These are phyloP conservation scores for Heterocephalus glaber DNA, from an alignment of 2,113 vertebrate genomes.

Conservation along the genomic window DNA sequence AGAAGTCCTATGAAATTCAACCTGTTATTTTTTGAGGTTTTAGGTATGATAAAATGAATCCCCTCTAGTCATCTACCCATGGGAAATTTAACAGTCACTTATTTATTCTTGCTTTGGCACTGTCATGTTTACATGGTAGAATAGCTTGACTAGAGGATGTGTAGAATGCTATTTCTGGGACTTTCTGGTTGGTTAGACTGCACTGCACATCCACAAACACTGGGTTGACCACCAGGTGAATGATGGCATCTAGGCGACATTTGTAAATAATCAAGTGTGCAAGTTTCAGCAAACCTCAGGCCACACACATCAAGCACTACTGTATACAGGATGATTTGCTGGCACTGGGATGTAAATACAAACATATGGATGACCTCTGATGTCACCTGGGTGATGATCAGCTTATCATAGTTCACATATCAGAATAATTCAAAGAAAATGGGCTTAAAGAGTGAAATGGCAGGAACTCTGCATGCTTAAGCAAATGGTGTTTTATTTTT, in stretches of 20 bases:
- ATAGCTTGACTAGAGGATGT: neutral
- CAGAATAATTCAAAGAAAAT: neutral
- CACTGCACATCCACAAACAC: neutral
- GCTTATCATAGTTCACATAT: neutral
- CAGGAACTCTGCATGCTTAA: neutral
- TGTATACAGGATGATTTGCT: no score
- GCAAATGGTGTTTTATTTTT: neutral
- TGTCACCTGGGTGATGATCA: neutral
- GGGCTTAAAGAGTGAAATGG: accelerated
- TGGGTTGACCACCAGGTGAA: no score
- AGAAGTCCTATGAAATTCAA: neutral
- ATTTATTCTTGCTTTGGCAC: neutral
- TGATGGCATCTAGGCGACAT: neutral
- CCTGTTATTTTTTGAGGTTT: neutral
- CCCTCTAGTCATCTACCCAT: neutral
- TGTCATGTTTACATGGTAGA: no score
- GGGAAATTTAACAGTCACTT: neutral
- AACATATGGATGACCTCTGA: neutral
- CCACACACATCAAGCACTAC: neutral
- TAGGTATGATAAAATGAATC: neutral
- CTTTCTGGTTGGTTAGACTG: neutral
- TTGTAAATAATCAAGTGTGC: neutral
- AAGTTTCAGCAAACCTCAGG: neutral
- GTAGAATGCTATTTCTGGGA: neutral
- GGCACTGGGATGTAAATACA: accelerated